Conservation (phyloP, 2,888 invertebrate species). For the Sesia bembeciformis region DNA sequence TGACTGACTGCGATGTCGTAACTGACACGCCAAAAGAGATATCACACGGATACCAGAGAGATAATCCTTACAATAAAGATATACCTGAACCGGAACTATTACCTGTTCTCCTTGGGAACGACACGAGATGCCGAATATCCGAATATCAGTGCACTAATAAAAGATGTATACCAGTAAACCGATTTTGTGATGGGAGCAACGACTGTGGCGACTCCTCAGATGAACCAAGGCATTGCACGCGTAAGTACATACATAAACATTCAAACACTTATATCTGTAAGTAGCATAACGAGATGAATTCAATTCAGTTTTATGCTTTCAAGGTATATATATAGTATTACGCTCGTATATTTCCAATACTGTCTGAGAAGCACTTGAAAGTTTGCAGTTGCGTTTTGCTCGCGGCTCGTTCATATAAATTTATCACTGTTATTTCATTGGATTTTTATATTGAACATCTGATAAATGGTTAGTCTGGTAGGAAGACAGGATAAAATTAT, state of each 20-base stretch:
- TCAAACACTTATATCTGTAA: too few relatives aligned
- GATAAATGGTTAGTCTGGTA: too few relatives aligned
- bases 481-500: too few relatives aligned
- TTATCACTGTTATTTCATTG: too few relatives aligned
- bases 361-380: too few relatives aligned
- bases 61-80: conserved; percentile 28
- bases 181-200: conserved; percentile 85
- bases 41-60: conserved; percentile 31
- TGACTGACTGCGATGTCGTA: conserved; percentile 48
- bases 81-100: conserved; percentile 54
- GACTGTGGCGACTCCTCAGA: conserved; percentile 88
- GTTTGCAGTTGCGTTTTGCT: too few relatives aligned
- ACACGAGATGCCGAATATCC: conserved; percentile 76
- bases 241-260: conserved; percentile 70
- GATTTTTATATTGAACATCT: too few relatives aligned
- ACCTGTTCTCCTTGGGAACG: conserved; percentile 58
- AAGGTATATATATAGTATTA: too few relatives aligned
- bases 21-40: conserved; percentile 22
- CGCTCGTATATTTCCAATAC: too few relatives aligned
- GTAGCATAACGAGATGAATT: too few relatives aligned
- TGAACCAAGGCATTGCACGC: conserved; percentile 86
- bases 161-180: conserved; percentile 79
- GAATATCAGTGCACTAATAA: conserved; percentile 81
- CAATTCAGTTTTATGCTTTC: too few relatives aligned
- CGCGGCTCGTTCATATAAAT: too few relatives aligned